Evolutionary conservation across 2,797 vertebrate genomes (phyloP).

Genomic region (Pseudocheirus occidentalis): DNA sequence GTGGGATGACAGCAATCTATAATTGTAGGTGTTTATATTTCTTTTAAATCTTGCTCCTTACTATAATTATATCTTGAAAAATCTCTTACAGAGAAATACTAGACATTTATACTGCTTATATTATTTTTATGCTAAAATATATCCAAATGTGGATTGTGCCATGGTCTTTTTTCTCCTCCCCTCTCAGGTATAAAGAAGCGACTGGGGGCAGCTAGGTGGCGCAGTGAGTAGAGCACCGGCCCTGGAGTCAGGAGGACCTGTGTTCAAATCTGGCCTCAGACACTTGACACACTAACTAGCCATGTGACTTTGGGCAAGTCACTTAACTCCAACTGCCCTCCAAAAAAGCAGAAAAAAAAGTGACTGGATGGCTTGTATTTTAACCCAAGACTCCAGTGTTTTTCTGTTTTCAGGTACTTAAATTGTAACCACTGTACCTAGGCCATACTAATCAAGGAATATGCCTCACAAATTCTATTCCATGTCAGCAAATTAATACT

Average conservation of each 20-base stretch:
- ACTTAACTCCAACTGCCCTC: no score
- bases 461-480: neutral
- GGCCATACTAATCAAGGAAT: neutral
- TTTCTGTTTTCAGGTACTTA: neutral
- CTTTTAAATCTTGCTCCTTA: constrained; percentile 6
- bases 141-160: neutral
- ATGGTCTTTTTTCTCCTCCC: neutral
- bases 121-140: constrained; percentile 32
- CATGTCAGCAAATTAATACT: neutral
- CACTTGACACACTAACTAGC: no score
- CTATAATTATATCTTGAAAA: constrained; percentile 7
- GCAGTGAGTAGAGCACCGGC: no score
- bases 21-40: constrained; percentile 6
- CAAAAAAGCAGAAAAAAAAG: no score
- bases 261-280: no score
- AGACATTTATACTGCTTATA: neutral
- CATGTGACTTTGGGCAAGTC: no score
- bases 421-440: neutral
- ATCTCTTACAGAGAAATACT: constrained; percentile 7
- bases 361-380: neutral
- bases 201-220: no score
- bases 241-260: no score
- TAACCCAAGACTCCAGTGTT: neutral
- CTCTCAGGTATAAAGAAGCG: neutral
- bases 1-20: neutral